A percentile compares a stretch with the other conserved stretches of the same genome.
phyloP scores from a whole-genome alignment of 2,797 vertebrate genomes.

The Meda fulgida region DNA sequence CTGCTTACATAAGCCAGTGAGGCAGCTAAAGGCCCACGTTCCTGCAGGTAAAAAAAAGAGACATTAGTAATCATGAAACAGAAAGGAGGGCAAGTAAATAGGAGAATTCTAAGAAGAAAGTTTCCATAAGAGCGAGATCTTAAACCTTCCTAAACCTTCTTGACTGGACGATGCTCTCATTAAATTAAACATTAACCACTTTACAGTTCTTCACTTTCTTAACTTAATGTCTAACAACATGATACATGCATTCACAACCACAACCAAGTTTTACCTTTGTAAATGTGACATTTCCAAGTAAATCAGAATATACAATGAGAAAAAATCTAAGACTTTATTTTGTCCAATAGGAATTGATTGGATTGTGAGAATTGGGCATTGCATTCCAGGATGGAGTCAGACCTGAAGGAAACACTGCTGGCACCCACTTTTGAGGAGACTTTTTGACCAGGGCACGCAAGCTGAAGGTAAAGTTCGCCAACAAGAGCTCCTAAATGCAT shows the following conservation, averaged over 20 bases:
- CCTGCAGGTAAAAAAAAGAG: conserved; percentile 67
- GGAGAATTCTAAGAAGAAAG: background rate
- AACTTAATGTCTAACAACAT: background rate
- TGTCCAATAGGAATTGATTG: background rate
- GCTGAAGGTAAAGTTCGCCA: background rate
- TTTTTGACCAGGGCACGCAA: background rate
- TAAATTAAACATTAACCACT: conserved; percentile 18
- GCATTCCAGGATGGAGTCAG: background rate
- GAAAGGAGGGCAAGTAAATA: conserved; percentile 22
- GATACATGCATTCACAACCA: background rate
- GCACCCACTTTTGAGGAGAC: background rate
- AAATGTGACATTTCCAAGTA: background rate
- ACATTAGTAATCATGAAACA: conserved; percentile 55
- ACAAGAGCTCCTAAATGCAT: background rate
- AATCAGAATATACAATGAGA: background rate
- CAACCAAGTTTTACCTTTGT: background rate
- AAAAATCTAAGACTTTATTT: background rate
- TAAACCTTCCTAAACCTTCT: conserved; percentile 13
- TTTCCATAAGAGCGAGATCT: background rate
- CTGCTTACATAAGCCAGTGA: conserved; percentile 55
- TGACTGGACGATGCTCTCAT: background rate
- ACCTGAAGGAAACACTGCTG: background rate
- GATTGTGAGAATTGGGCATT: background rate
- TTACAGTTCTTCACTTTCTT: background rate
- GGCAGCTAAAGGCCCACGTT: conserved; percentile 57